Conservation (phyloP, 2,888 invertebrate genomes). For the Taphrorychus bicolor region DNA sequence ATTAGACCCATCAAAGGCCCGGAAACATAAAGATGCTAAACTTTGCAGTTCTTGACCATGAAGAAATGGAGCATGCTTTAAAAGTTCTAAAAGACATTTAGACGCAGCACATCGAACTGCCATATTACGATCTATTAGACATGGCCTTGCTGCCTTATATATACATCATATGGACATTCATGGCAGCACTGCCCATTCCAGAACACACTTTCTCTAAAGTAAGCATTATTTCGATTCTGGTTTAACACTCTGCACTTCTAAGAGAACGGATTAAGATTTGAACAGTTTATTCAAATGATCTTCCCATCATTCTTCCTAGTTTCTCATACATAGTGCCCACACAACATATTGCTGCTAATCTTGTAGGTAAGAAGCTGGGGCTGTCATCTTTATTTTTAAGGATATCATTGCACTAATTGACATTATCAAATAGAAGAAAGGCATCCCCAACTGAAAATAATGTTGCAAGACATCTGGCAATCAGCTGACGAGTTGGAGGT, state of each 20-base stretch:
- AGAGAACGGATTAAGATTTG: slow-evolving; percentile 89
- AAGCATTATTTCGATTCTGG: slow-evolving; percentile 95
- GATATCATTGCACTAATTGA: slow-evolving; percentile 98
- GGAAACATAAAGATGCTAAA: slow-evolving; percentile 87
- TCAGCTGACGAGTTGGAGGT: slow-evolving; percentile 89
- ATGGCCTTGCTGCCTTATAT: slow-evolving; percentile 87
- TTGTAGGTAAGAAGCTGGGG: slow-evolving; percentile 91
- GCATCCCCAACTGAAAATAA: slow-evolving; percentile 98
- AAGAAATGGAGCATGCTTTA: slow-evolving; percentile 84
- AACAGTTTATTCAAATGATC: slow-evolving; percentile 98
- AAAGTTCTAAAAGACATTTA: slow-evolving; percentile 86
- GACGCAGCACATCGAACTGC: slow-evolving; percentile 94
- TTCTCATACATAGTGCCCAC: slow-evolving; percentile 98
- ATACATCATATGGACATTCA: slow-evolving; percentile 86
- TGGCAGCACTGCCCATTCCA: slow-evolving; percentile 94
- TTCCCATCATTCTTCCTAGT: slow-evolving; percentile 97
- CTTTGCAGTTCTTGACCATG: slow-evolving; percentile 92
- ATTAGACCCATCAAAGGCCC: slow-evolving; percentile 91
- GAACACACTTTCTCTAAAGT: slow-evolving; percentile 90
- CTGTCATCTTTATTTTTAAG: slow-evolving; percentile 97
- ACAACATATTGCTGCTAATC: slow-evolving; percentile 94
- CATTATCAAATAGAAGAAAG: slow-evolving; percentile 94
- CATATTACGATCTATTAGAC: slow-evolving; percentile 90
- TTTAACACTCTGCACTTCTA: slow-evolving; percentile 94
- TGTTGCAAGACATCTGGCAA: slow-evolving; percentile 91